These are phyloP conservation scores for Hucho hucho DNA, from an alignment of 2,113 vertebrate genomes.

Conservation along the genomic window DNA sequence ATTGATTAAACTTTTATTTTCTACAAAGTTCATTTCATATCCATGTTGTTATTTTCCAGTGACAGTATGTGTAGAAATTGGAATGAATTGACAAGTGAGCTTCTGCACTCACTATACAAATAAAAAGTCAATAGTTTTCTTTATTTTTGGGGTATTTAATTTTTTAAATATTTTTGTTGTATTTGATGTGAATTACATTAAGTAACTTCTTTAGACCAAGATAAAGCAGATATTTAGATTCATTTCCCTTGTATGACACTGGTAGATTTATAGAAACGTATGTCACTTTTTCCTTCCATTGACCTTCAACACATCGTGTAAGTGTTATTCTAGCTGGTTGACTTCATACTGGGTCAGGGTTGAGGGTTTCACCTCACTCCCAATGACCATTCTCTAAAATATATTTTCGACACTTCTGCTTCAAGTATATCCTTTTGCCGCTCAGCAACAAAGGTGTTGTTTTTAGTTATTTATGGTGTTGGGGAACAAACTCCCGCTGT, in stretches of 20 bases:
- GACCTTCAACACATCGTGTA: conserved; percentile 23
- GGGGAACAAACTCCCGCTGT: conserved; percentile 51
- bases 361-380: conserved; percentile 14
- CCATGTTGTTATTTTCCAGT: conserved; percentile 3
- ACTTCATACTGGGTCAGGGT: conserved; percentile 27
- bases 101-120: conserved; percentile 38
- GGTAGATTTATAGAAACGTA: conserved; percentile 30
- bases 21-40: conserved; percentile 33
- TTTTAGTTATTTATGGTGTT: conserved; percentile 64
- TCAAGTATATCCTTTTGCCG: conserved; percentile 28
- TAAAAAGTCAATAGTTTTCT: conserved; percentile 31
- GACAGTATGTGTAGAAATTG: conserved; percentile 2
- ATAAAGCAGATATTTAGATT: not conserved
- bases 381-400: conserved; percentile 1
- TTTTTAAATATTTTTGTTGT: not conserved
- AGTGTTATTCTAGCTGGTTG: conserved; percentile 30
- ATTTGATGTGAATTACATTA: not conserved
- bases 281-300: conserved; percentile 35
- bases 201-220: not conserved
- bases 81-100: conserved; percentile 18
- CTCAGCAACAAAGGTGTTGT: conserved; percentile 60
- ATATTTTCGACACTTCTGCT: conserved; percentile 24
- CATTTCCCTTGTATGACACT: conserved; percentile 10
- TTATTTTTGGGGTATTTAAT: not conserved
- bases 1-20: conserved; percentile 17